Conservation (phyloP, 2,797 vertebrate genomes). For the Pogonophryne albipinna region DNA sequence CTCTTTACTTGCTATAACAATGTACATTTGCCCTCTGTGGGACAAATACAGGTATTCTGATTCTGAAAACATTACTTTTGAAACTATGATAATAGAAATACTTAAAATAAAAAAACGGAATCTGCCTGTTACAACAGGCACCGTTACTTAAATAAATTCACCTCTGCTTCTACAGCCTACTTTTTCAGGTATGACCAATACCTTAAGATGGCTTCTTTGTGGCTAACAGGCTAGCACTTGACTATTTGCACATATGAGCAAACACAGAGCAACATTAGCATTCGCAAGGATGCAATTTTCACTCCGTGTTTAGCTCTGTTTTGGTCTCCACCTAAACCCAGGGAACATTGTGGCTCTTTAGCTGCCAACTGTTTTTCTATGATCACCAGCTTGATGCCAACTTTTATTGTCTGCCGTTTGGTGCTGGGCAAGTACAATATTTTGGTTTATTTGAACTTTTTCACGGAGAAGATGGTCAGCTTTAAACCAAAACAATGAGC, state of each 20-base stretch:
- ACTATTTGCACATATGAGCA: not conserved
- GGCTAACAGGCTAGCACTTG: not conserved
- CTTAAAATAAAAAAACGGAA: not conserved
- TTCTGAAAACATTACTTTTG: not conserved
- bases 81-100: not conserved
- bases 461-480: not conserved
- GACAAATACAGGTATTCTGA: too few relatives aligned
- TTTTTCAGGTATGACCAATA: not conserved
- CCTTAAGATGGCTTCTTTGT: not conserved
- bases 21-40: too few relatives aligned
- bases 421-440: not conserved
- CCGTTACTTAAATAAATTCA: not conserved
- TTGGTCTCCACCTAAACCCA: slow-evolving; percentile 1
- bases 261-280: slow-evolving; percentile 1
- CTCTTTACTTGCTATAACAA: too few relatives aligned
- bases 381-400: too few relatives aligned
- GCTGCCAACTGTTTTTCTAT: too few relatives aligned
- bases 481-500: not conserved
- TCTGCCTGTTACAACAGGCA: not conserved
- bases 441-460: not conserved
- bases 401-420: not conserved
- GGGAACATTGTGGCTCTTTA: not conserved
- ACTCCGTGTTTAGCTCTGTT: slow-evolving; percentile 4
- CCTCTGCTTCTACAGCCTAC: not conserved
- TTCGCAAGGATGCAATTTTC: not conserved